Evolutionary conservation across 2,113 vertebrate species (phyloP), one percentile per base, ranked within the genome.

Genomic region (Chascanopsetta lugubris): DNA sequence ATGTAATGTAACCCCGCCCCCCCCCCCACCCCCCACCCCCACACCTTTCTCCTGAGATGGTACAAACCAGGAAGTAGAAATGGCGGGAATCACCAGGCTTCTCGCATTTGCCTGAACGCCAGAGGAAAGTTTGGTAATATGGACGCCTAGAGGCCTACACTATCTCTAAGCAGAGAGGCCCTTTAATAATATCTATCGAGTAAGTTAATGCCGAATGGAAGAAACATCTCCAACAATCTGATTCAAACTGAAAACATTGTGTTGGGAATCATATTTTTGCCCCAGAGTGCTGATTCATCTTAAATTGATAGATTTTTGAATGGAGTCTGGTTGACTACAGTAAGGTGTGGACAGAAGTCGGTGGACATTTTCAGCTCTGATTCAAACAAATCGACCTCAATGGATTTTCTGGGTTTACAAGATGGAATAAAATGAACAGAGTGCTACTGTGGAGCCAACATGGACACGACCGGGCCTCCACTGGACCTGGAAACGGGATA

Each of bases 11-110:
- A 2, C 6, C 9, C 8, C 5, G 8, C 8, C 29, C 8, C 29
- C 29, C 29, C 29, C 29, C 29, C 24, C 17, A 3, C 6, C 8
- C 30, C 22, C 1, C 17, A 9, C 24, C 12, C 0, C 2, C 5
- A 2, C 13, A 13, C 34, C 13, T 5, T 38, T 38, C 13, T 25
- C 38, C 15, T 24, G 42, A 72, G 21, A 61, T 72, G 68, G 50
- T 72, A n/a, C 1, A n/a, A 72, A 67, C 43, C 67, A 72, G 61
- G 68, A 72, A 77, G 61, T 77, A 50, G 55, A 61, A 51, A 56
- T 6, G 17, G 21, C 2, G 2, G 0, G 6, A 6, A n/a, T n/a
- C n/a, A n/a, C n/a, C n/a, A n/a, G n/a, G n/a, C n/a, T n/a, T n/a
- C n/a, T n/a, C n/a, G n/a, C n/a, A n/a, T 77, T 77, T 72, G 56